A percentile compares a stretch with the other conserved stretches of the same genome.
Evolutionary conservation across 1,140 invertebrate genomes (phyloP).

Genomic region (Orius laevigatus): DNA sequence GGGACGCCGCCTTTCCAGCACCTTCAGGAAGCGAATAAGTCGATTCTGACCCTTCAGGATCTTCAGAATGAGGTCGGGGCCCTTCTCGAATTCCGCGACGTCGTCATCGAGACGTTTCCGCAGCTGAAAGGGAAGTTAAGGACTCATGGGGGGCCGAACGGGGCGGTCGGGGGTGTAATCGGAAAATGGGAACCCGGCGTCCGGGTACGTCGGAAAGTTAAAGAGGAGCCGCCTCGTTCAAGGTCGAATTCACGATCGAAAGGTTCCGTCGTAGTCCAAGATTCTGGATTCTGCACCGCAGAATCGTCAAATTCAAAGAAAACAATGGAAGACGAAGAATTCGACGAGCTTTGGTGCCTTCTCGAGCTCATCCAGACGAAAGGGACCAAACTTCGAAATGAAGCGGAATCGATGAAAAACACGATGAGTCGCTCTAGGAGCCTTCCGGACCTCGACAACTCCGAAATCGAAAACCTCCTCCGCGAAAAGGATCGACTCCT

Average conservation of each 20-base stretch:
- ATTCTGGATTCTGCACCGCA: conserved; percentile 71
- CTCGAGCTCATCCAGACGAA: conserved; percentile 70
- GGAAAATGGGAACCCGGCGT: conserved; percentile 54
- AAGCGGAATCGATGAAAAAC: conserved; percentile 35
- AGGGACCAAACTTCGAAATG: conserved; percentile 54
- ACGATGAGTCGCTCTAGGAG: not conserved
- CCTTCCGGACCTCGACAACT: conserved; percentile 1
- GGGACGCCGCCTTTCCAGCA: too few relatives aligned
- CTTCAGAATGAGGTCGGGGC: conserved; percentile 81
- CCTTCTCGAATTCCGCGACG: conserved; percentile 70
- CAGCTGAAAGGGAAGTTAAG: conserved; percentile 68
- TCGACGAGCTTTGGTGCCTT: conserved; percentile 65
- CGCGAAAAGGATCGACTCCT: conserved; percentile 2
- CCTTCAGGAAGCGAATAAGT: too few relatives aligned
- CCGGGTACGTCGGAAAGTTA: conserved; percentile 49
- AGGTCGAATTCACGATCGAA: conserved; percentile 10
- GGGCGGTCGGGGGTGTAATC: conserved; percentile 10
- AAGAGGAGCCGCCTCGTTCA: conserved; percentile 26
- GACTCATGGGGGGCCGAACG: conserved; percentile 19
- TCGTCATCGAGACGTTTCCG: conserved; percentile 81
- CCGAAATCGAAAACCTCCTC: conserved; percentile 6
- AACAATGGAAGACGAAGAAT: conserved; percentile 11
- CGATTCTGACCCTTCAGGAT: too few relatives aligned
- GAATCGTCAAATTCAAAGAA: conserved; percentile 3
- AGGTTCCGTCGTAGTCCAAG: conserved; percentile 49